Evolutionary conservation across 2,113 vertebrate species (phyloP).

Genomic region (Bagarius yarrelli): DNA sequence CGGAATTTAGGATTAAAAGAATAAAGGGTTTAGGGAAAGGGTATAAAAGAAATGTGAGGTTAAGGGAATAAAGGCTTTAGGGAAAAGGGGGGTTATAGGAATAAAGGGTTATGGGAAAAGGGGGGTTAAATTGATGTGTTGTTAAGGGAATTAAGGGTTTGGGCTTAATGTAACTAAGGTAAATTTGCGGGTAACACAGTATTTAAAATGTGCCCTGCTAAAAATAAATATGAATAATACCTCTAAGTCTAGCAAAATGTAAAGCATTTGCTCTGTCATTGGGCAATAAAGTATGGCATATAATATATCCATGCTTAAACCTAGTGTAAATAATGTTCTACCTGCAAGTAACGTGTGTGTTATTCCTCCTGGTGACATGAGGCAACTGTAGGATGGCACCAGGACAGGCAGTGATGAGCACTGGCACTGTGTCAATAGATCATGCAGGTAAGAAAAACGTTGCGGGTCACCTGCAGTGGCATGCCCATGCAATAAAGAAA

Average conservation of each 20-base stretch:
- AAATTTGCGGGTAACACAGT: too few relatives aligned
- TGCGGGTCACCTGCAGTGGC: slow-evolving; percentile 65
- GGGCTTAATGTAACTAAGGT: too few relatives aligned
- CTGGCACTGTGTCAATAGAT: slow-evolving; percentile 62
- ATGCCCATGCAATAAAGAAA: background rate
- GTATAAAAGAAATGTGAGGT: too few relatives aligned
- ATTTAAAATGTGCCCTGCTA: background rate
- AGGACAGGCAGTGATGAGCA: slow-evolving; percentile 67
- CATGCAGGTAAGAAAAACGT: slow-evolving; percentile 65
- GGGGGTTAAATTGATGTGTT: too few relatives aligned
- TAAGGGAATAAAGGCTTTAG: too few relatives aligned
- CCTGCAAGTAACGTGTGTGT: slow-evolving; percentile 62
- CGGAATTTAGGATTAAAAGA: too few relatives aligned
- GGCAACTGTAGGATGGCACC: slow-evolving; percentile 68
- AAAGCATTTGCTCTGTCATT: background rate
- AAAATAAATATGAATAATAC: too few relatives aligned
- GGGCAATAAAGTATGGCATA: background rate
- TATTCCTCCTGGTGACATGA: slow-evolving; percentile 65
- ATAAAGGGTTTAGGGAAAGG: too few relatives aligned
- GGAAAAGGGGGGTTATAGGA: too few relatives aligned
- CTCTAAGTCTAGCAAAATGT: background rate
- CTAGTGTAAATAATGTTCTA: slow-evolving; percentile 28
- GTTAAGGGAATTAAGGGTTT: too few relatives aligned
- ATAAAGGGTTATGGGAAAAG: too few relatives aligned
- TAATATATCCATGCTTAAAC: background rate